phyloP scores from a whole-genome alignment of 2,797 vertebrate species.

The Myripristis jacobus region DNA sequence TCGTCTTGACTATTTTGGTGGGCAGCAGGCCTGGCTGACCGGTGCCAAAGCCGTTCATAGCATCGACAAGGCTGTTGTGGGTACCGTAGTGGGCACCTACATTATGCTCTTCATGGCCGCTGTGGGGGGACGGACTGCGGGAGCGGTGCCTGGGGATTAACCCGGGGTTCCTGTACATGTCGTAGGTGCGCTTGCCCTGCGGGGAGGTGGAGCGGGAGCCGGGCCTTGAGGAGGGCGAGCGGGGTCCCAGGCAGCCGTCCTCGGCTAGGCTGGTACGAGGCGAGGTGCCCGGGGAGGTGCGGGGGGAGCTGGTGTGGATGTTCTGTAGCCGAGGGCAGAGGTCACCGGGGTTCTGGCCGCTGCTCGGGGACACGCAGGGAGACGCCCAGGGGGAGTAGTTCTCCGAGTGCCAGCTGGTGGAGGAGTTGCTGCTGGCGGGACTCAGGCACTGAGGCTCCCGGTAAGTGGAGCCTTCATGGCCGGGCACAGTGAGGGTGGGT shows the following conservation, averaged over 20 bases:
- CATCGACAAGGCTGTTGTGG: constrained; percentile 84
- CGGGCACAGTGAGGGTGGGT: constrained; percentile 94
- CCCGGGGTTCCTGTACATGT: constrained; percentile 89
- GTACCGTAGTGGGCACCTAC: constrained; percentile 73
- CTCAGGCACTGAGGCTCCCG: constrained; percentile 98
- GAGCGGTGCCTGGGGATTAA: constrained; percentile 87
- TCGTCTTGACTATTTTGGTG: constrained; percentile 93
- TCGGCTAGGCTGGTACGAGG: constrained; percentile 91
- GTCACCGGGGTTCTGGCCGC: constrained; percentile 90
- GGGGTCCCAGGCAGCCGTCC: constrained; percentile 89
- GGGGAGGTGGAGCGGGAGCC: constrained; percentile 95
- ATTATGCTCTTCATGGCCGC: constrained; percentile 84
- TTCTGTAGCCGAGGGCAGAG: constrained; percentile 96
- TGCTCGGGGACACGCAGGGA: constrained; percentile 97
- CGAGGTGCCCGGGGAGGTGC: constrained; percentile 97
- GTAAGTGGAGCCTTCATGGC: constrained; percentile 89
- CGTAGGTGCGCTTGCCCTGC: constrained; percentile 95
- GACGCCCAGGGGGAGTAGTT: constrained; percentile 97
- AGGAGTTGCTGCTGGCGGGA: constrained; percentile 98
- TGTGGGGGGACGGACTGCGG: constrained; percentile 93
- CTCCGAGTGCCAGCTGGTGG: constrained; percentile 99
- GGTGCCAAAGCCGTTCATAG: constrained; percentile 86
- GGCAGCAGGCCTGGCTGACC: constrained; percentile 88
- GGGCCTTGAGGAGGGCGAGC: constrained; percentile 90
- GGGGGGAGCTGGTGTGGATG: constrained; percentile 97